Percentiles rank a stretch among this genome's conserved stretches.
These are phyloP conservation scores for Mellivora capensis DNA, from an alignment of 2,113 vertebrate species.

Conservation along the genomic window DNA sequence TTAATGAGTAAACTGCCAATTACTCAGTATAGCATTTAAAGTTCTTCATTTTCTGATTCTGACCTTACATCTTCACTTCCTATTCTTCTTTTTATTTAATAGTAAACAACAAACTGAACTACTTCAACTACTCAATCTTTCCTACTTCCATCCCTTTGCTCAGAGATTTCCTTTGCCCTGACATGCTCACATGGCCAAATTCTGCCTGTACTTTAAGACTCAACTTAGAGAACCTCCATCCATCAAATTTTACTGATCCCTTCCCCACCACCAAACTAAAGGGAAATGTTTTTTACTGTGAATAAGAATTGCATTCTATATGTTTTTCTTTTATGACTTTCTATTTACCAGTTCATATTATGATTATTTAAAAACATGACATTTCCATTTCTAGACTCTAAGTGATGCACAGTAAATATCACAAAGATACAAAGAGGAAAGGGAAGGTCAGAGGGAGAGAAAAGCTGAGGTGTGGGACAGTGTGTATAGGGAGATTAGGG, in stretches of 20 bases:
- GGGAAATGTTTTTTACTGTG: not conserved
- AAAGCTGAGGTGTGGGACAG: not conserved
- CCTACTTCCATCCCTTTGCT: fast-evolving
- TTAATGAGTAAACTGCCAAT: not conserved
- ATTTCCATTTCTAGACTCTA: not conserved
- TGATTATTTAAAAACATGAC: not conserved
- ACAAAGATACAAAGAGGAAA: not conserved
- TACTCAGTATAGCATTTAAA: not conserved
- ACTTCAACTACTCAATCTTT: not conserved
- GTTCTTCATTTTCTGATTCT: not conserved
- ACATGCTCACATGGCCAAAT: not conserved
- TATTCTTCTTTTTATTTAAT: not conserved
- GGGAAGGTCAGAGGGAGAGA: not conserved
- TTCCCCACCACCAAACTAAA: not conserved
- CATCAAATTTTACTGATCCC: not conserved
- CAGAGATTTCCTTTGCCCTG: not conserved
- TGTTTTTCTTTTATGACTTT: not conserved
- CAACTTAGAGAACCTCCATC: not conserved
- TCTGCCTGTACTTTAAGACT: not conserved
- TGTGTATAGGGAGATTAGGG: no score
- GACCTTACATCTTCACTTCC: not conserved
- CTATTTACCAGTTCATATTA: not conserved
- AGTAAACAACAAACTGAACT: not conserved
- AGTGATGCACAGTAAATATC: not conserved
- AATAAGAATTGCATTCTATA: not conserved